These are phyloP conservation scores for Stomatorhinus ivindoensis DNA, from an alignment of 2,113 vertebrate genomes.

Conservation along the genomic window DNA sequence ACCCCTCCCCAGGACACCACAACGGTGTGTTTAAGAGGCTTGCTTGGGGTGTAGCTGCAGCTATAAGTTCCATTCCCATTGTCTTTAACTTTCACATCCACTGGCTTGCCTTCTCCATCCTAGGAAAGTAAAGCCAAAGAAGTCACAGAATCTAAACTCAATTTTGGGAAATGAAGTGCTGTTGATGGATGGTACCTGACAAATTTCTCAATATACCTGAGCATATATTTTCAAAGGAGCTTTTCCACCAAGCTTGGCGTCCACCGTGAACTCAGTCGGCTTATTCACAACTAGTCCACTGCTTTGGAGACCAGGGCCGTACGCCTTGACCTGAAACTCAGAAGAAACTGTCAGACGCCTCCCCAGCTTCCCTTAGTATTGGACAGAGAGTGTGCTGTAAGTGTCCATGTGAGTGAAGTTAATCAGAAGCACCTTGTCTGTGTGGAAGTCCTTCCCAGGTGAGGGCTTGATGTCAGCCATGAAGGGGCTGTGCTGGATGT, in stretches of 20 bases:
- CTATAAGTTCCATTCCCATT: slow-evolving; percentile 64
- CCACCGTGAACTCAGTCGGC: slow-evolving; percentile 67
- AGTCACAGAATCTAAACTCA: not conserved
- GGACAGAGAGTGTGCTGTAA: not conserved
- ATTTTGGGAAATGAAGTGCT: not conserved
- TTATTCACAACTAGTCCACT: slow-evolving; percentile 66
- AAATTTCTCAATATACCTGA: slow-evolving; percentile 52
- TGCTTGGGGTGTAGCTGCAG: slow-evolving; percentile 67
- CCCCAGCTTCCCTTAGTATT: not conserved
- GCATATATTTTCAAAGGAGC: slow-evolving; percentile 68
- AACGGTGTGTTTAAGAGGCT: slow-evolving; percentile 71
- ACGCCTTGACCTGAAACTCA: slow-evolving; percentile 63
- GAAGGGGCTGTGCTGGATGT: slow-evolving; percentile 69
- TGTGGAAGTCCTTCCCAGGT: slow-evolving; percentile 55
- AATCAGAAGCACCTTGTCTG: slow-evolving; percentile 49
- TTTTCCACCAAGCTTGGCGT: slow-evolving; percentile 65
- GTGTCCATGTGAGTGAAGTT: not conserved
- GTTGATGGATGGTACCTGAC: not conserved
- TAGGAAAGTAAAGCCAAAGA: slow-evolving; percentile 36
- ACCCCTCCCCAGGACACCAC: slow-evolving; percentile 72
- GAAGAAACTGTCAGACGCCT: not conserved
- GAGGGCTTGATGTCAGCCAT: slow-evolving; percentile 65
- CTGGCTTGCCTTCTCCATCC: slow-evolving; percentile 68
- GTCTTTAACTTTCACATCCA: slow-evolving; percentile 62
- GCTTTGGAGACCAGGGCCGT: slow-evolving; percentile 65